Evolutionary conservation across 2,797 vertebrate species (phyloP).

Genomic region (Spondyliosoma cantharus): DNA sequence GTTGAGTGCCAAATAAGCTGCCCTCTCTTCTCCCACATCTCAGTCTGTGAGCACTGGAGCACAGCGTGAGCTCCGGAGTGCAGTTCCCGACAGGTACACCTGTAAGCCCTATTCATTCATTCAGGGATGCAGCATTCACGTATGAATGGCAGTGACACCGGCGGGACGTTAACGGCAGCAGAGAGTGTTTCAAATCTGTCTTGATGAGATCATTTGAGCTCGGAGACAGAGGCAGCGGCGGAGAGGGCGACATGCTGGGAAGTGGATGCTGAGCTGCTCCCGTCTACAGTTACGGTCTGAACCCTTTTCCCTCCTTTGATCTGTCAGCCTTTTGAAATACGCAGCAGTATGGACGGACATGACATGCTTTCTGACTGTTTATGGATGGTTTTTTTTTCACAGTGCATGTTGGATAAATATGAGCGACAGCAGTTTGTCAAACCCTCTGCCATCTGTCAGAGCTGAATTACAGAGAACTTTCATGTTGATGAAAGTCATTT

Average conservation of each 20-base stretch:
- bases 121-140: not conserved
- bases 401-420: not conserved
- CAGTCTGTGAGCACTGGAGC: slow-evolving; percentile 59
- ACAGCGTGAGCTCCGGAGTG: slow-evolving; percentile 32
- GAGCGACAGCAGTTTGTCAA: slow-evolving; percentile 5
- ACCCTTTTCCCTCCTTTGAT: slow-evolving; percentile 31
- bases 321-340: slow-evolving; percentile 1
- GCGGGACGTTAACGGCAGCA: slow-evolving; percentile 20
- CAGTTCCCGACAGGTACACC: slow-evolving; percentile 36
- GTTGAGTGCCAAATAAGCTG: slow-evolving; percentile 57
- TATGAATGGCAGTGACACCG: slow-evolving; percentile 18
- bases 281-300: slow-evolving; percentile 63
- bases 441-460: not conserved
- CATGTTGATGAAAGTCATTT: slow-evolving; percentile 15
- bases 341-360: not conserved
- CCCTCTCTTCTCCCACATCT: slow-evolving; percentile 62
- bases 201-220: slow-evolving; percentile 40
- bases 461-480: slow-evolving; percentile 49
- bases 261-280: slow-evolving; percentile 53
- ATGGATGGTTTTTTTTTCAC: too few relatives aligned
- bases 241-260: slow-evolving; percentile 40
- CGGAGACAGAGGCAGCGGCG: slow-evolving; percentile 34
- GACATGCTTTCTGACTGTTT: not conserved
- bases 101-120: slow-evolving; percentile 44
- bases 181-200: slow-evolving; percentile 16